Evolutionary conservation across 2,113 vertebrate genomes (phyloP).

Genomic region (Tragelaphus strepsiceros): DNA sequence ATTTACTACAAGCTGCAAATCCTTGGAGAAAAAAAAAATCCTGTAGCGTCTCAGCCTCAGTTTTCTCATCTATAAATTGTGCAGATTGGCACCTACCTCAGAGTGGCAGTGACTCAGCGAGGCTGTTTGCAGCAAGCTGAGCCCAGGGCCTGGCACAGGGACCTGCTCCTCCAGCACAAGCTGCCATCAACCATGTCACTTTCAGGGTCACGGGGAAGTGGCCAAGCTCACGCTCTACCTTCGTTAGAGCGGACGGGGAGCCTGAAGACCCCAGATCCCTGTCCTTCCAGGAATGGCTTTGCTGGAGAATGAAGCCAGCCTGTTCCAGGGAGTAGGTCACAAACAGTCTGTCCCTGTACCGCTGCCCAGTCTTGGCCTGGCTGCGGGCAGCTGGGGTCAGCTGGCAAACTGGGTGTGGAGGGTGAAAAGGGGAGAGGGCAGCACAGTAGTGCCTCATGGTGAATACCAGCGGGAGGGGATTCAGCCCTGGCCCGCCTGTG

Average conservation of each 20-base stretch:
- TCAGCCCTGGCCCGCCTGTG: neutral
- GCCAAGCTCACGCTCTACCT: neutral
- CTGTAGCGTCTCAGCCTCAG: neutral
- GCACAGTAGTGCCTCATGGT: neutral
- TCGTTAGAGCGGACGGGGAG: neutral
- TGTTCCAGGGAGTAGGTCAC: slow-evolving; percentile 6
- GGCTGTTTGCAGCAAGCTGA: accelerated
- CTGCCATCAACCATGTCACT: neutral
- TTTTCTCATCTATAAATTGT: neutral
- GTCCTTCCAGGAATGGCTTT: slow-evolving; percentile 19
- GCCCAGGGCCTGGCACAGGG: neutral
- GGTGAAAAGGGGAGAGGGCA: neutral
- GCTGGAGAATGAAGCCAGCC: neutral
- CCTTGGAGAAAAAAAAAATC: neutral
- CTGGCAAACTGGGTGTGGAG: neutral
- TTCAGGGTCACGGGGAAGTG: neutral
- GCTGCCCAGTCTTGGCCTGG: neutral
- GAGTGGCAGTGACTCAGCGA: neutral
- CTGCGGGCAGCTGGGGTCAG: neutral
- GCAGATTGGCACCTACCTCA: accelerated
- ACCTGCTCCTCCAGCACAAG: neutral
- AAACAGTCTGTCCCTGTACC: neutral
- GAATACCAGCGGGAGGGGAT: neutral
- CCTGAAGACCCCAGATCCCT: neutral
- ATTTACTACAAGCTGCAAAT: neutral